Percentiles rank a stretch among this genome's conserved stretches.
Conservation (phyloP, 2,888 invertebrate genomes). For the Serripes groenlandicus region DNA sequence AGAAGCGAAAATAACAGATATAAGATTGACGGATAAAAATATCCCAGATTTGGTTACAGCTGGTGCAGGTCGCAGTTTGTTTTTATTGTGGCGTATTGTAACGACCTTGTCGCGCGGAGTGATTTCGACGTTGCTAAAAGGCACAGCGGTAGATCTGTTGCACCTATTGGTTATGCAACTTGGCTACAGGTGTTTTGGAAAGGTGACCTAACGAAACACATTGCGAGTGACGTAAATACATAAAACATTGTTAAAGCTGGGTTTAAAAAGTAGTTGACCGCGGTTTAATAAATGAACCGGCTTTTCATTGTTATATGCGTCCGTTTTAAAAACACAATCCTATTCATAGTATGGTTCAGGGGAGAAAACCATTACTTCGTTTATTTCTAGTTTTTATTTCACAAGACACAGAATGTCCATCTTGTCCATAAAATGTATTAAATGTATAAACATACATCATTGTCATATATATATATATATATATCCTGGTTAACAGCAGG, state of each 20-base stretch:
- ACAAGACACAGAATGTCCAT: too few relatives aligned
- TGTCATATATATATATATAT: too few relatives aligned
- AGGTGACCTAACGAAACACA: conserved; percentile 23
- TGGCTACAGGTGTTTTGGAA: conserved; percentile 52
- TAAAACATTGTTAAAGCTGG: conserved; percentile 4
- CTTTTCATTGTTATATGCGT: conserved; percentile 11
- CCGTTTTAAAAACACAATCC: too few relatives aligned
- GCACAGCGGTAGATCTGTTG: conserved; percentile 33
- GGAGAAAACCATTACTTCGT: too few relatives aligned
- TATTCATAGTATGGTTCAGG: too few relatives aligned
- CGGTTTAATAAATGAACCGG: conserved; percentile 7
- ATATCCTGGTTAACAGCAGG: too few relatives aligned
- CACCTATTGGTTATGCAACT: conserved; percentile 49
- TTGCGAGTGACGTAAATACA: conserved; percentile 8
- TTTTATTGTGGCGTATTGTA: conserved; percentile 61
- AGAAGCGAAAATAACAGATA: conserved; percentile 50
- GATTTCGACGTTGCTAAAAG: conserved; percentile 48
- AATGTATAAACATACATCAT: too few relatives aligned
- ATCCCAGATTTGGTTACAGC: conserved; percentile 67
- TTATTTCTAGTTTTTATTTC: too few relatives aligned
- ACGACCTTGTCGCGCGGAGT: conserved; percentile 35
- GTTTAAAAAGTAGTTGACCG: conserved; percentile 17
- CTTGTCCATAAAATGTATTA: too few relatives aligned
- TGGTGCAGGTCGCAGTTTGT: conserved; percentile 57
- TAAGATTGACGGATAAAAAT: conserved; percentile 63